These are phyloP conservation scores for Poecilia velifera DNA, from an alignment of 2,797 vertebrate genomes.

Conservation along the genomic window DNA sequence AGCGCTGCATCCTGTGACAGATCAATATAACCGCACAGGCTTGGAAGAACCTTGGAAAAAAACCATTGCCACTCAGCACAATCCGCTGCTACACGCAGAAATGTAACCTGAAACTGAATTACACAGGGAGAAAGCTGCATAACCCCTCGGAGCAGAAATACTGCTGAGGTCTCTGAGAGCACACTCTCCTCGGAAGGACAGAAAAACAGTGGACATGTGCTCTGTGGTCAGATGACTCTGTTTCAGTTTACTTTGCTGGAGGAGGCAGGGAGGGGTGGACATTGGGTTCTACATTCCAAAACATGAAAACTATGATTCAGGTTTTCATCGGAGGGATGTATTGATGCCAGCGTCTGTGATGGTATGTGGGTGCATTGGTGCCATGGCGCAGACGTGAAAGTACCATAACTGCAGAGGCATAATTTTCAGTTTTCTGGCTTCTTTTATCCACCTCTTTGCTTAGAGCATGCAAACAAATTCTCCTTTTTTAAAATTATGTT, in stretches of 20 bases:
- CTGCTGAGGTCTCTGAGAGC: not conserved
- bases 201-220: slow-evolving; percentile 7
- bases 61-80: slow-evolving; percentile 4
- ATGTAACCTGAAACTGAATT: not conserved
- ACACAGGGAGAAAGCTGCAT: not conserved
- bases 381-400: not conserved
- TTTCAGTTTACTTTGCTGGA: not conserved
- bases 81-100: slow-evolving; percentile 4
- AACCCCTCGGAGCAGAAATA: slow-evolving; percentile 2
- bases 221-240: slow-evolving; percentile 1
- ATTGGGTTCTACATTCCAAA: not conserved
- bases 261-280: not conserved
- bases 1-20: not conserved
- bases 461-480: not conserved
- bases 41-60: not conserved
- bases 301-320: slow-evolving; percentile 1
- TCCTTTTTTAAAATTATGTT: not conserved
- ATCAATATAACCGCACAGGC: not conserved
- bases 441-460: not conserved
- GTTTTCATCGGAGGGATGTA: not conserved
- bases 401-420: not conserved
- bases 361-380: not conserved
- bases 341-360: not conserved
- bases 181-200: not conserved
- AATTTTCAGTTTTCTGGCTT: not conserved